Conservation (phyloP, 2,113 vertebrate genomes). For the Carassius carassius region DNA sequence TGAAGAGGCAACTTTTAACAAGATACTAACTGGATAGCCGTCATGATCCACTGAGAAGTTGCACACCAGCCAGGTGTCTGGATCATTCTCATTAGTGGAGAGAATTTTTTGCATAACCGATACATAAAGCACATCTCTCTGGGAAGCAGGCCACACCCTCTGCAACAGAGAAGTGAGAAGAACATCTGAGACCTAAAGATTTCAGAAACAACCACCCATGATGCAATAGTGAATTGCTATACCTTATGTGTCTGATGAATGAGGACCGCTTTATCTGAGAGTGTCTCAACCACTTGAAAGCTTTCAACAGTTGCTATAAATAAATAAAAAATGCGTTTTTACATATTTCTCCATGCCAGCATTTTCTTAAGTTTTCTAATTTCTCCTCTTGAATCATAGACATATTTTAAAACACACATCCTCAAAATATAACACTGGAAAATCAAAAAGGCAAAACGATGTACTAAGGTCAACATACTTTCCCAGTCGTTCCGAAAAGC, state of each 20-base stretch:
- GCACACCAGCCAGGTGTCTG: constrained; percentile 97
- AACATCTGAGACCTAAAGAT: no score
- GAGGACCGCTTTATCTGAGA: constrained; percentile 92
- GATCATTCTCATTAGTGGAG: constrained; percentile 92
- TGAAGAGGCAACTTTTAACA: background rate
- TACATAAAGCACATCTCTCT: constrained; percentile 93
- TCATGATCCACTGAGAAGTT: constrained; percentile 98
- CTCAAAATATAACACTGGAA: background rate
- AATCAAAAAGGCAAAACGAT: background rate
- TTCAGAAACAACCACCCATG: background rate
- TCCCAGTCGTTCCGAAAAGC: constrained; percentile 95
- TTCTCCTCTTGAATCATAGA: no score
- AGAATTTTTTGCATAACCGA: constrained; percentile 91
- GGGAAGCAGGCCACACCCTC: constrained; percentile 97
- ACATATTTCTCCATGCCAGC: background rate
- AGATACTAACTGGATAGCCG: constrained; percentile 82
- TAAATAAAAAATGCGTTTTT: background rate
- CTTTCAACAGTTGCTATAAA: constrained; percentile 93
- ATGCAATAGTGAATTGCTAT: constrained; percentile 17
- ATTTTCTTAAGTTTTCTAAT: background rate
- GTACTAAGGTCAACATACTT: constrained; percentile 80
- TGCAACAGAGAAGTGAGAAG: constrained; percentile 65
- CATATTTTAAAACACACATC: no score
- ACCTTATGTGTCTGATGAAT: constrained; percentile 98
- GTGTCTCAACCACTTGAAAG: constrained; percentile 92